These are phyloP conservation scores for Oreohelix idahoensis DNA, from an alignment of 1,140 invertebrate species.

Conservation along the genomic window DNA sequence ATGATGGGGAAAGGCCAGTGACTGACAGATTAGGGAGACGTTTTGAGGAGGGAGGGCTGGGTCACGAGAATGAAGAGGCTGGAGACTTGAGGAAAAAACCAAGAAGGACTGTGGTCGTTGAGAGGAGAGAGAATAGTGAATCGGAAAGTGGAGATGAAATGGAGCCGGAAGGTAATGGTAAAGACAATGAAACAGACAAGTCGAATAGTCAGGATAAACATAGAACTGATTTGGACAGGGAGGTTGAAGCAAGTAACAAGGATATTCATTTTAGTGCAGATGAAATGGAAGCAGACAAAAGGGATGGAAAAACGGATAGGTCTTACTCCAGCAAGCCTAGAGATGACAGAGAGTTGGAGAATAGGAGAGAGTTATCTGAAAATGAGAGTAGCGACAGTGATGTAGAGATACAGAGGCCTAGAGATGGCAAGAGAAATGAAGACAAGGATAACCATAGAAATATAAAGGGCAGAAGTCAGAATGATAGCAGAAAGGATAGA, in stretches of 20 bases:
- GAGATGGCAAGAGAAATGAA: background rate
- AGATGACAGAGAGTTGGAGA: background rate
- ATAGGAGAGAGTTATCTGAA: background rate
- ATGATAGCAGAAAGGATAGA: background rate
- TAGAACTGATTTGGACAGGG: background rate
- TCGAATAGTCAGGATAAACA: background rate
- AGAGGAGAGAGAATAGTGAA: background rate
- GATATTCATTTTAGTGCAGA: background rate
- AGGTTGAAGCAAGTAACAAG: background rate
- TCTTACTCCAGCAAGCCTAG: background rate
- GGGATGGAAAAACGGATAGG: background rate
- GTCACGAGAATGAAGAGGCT: background rate
- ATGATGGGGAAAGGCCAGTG: background rate
- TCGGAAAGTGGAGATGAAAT: background rate
- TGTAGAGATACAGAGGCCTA: background rate
- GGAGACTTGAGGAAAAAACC: constrained; percentile 11
- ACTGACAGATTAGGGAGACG: background rate
- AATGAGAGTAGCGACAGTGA: background rate
- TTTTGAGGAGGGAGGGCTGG: background rate
- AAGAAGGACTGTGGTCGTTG: constrained; percentile 15
- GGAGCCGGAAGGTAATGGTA: background rate
- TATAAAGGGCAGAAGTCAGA: background rate
- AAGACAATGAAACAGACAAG: background rate
- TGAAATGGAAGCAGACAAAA: background rate
- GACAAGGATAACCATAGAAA: background rate